Conservation (phyloP, 1,140 invertebrate species). For the Drosophila ercepeae region DNA sequence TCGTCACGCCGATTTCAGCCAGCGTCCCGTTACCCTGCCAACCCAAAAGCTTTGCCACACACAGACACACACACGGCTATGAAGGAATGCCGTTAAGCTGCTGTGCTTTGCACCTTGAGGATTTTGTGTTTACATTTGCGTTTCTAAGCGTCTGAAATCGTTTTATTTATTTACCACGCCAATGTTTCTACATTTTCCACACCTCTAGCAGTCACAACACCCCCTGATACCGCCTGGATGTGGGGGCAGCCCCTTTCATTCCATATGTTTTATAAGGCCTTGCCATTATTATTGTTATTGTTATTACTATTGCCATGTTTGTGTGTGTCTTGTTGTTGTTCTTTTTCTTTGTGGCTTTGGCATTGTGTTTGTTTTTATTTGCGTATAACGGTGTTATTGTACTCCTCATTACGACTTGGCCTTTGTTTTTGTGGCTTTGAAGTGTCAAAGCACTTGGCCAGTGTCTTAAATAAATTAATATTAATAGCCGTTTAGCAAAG, state of each 20-base stretch:
- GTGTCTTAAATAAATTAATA: constrained; percentile 56
- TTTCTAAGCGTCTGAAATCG: constrained; percentile 55
- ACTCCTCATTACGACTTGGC: constrained; percentile 40
- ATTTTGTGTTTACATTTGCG: constrained; percentile 67
- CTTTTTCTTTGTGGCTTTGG: constrained; percentile 9
- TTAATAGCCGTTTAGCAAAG: constrained; percentile 65
- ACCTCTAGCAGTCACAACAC: background rate
- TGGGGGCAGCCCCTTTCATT: background rate
- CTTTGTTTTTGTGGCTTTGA: constrained; percentile 66
- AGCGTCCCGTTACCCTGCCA: constrained; percentile 1
- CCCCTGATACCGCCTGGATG: background rate
- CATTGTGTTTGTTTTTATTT: constrained; percentile 39
- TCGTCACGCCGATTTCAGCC: constrained; percentile 18
- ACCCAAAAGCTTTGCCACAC: constrained; percentile 4
- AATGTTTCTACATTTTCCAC: constrained; percentile 30
- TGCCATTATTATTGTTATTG: constrained; percentile 60
- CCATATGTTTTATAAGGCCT: constrained; percentile 64
- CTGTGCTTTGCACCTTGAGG: constrained; percentile 58
- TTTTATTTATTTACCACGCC: constrained; percentile 73
- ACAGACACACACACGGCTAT: too few relatives aligned
- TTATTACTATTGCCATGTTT: constrained; percentile 21
- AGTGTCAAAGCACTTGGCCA: constrained; percentile 58
- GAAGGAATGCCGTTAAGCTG: constrained; percentile 23
- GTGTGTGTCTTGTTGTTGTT: constrained; percentile 11
- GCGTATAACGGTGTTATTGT: constrained; percentile 3